Percentiles rank a stretch among this genome's conserved stretches.
Conservation (phyloP, 2,797 vertebrate species). For the Bufotes viridis region DNA sequence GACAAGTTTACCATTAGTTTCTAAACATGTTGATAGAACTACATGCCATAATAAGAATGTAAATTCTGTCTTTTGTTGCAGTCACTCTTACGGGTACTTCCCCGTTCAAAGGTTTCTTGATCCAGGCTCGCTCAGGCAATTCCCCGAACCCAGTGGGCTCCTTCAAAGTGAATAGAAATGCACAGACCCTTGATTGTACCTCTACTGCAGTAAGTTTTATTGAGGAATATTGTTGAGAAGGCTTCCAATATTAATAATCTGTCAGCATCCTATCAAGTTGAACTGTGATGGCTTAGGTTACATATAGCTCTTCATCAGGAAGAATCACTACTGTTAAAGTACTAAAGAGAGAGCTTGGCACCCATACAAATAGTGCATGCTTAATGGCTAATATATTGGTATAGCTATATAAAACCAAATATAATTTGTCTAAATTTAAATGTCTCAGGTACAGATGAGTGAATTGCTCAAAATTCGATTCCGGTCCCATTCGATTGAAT, state of each 20-base stretch:
- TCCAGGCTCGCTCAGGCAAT: constrained; percentile 20
- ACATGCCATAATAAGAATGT: background rate
- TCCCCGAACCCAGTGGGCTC: background rate
- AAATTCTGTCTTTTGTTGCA: background rate
- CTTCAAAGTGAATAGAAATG: background rate
- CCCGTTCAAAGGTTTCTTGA: constrained; percentile 1
- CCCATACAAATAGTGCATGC: too few relatives aligned
- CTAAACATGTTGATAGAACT: background rate
- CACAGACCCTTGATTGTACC: constrained; percentile 34
- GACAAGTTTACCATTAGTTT: background rate
- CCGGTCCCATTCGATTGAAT: too few relatives aligned
- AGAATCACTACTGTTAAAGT: background rate
- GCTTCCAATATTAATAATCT: background rate
- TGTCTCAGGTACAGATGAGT: too few relatives aligned
- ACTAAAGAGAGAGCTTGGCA: background rate
- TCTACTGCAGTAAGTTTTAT: constrained; percentile 29
- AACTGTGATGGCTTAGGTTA: background rate
- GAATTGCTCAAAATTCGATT: too few relatives aligned
- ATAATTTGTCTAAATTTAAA: too few relatives aligned
- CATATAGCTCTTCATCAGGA: background rate
- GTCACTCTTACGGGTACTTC: constrained; percentile 10
- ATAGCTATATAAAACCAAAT: too few relatives aligned
- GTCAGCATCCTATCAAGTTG: background rate
- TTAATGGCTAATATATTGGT: too few relatives aligned
- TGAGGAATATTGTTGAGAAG: background rate